Percentiles rank a stretch among this genome's conserved stretches.
phyloP scores from a whole-genome alignment of 2,113 vertebrate genomes.

The Nematolebias whitei region DNA sequence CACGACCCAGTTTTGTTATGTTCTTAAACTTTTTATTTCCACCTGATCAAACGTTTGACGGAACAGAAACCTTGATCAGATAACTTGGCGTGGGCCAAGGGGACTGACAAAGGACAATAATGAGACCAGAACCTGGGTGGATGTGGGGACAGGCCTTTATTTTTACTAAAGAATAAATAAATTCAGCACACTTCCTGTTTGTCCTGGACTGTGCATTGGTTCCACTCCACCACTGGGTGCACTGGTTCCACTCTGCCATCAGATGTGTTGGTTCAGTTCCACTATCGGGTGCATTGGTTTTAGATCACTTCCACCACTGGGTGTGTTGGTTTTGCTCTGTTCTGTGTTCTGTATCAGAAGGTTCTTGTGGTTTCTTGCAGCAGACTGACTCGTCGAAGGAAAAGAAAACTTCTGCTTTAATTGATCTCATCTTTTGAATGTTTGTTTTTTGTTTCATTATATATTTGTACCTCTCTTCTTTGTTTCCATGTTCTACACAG shows the following conservation, averaged over 20 bases:
- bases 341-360: too few relatives aligned
- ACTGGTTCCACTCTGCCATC: too few relatives aligned
- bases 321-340: too few relatives aligned
- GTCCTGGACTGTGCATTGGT: too few relatives aligned
- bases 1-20: too few relatives aligned
- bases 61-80: conserved; percentile 78
- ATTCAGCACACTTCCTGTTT: too few relatives aligned
- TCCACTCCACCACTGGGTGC: too few relatives aligned
- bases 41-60: conserved; percentile 69
- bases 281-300: too few relatives aligned
- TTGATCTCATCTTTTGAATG: too few relatives aligned
- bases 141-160: conserved; percentile 15
- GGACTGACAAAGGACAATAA: conserved; percentile 62
- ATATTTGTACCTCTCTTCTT: too few relatives aligned
- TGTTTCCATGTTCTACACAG: too few relatives aligned
- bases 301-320: too few relatives aligned
- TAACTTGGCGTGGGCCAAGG: conserved; percentile 81
- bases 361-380: not conserved
- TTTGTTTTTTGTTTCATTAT: not conserved
- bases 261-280: conserved; percentile 27
- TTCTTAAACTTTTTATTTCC: not conserved
- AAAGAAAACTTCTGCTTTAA: not conserved
- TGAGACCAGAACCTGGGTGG: not conserved
- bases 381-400: not conserved
- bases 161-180: conserved; percentile 24